Conservation (phyloP, 2,797 vertebrate genomes). For the Gymnothorax javanicus region DNA sequence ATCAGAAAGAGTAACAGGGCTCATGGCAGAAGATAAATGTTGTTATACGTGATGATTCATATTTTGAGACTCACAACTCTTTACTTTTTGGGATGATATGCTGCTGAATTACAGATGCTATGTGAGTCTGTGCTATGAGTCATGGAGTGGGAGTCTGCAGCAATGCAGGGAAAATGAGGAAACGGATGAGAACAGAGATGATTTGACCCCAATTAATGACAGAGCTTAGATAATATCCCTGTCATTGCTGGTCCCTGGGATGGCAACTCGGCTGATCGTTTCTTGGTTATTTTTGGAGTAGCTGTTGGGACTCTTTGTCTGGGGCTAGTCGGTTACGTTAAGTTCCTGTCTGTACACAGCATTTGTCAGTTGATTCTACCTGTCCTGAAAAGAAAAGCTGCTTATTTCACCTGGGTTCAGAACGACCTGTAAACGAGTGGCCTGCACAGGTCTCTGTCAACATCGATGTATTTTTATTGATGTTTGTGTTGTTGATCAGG, state of each 20-base stretch:
- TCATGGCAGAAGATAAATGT: slow-evolving; percentile 4
- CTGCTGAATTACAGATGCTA: slow-evolving; percentile 7
- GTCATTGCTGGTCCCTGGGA: neutral
- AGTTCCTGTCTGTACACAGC: neutral
- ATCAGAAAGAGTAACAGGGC: slow-evolving; percentile 7
- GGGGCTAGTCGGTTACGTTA: neutral
- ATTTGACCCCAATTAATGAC: neutral
- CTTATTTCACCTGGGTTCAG: neutral
- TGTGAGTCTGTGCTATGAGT: neutral
- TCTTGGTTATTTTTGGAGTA: slow-evolving; percentile 13
- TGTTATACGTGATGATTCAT: slow-evolving; percentile 6
- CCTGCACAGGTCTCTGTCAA: neutral
- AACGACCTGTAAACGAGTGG: neutral
- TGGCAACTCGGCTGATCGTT: neutral
- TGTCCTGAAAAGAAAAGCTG: slow-evolving; percentile 4
- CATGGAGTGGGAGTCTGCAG: neutral
- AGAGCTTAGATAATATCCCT: neutral
- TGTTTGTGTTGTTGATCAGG: neutral
- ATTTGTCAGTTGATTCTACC: neutral
- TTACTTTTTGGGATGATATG: neutral
- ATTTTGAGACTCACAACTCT: slow-evolving; percentile 6
- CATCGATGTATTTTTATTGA: neutral
- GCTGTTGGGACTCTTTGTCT: neutral
- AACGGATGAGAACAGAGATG: neutral
- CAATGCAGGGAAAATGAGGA: neutral